These are phyloP conservation scores for Macrotus californicus DNA, from an alignment of 2,113 vertebrate genomes.

Conservation along the genomic window DNA sequence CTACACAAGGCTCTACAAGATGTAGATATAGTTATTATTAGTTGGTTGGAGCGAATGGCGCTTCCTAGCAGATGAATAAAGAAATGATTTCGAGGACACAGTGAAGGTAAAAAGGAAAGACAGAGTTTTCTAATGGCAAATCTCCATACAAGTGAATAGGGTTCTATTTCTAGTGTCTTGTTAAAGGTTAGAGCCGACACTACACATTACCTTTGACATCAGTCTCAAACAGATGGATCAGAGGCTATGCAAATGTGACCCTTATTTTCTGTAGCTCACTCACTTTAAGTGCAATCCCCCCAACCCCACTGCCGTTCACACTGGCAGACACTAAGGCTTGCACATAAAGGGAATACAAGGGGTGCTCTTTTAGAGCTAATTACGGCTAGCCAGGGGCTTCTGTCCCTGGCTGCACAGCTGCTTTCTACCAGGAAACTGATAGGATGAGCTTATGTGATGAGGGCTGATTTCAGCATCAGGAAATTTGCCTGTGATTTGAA, in stretches of 20 bases:
- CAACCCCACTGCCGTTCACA: background rate
- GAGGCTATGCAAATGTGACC: background rate
- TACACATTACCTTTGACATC: background rate
- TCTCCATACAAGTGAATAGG: background rate
- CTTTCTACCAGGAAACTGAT: conserved; percentile 39
- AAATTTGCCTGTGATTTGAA: conserved; percentile 4
- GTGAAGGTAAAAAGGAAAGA: conserved; percentile 7
- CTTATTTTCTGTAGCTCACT: background rate
- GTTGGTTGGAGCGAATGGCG: background rate
- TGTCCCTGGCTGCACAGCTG: background rate
- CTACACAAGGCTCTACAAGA: background rate
- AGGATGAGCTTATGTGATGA: background rate
- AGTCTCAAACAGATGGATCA: background rate
- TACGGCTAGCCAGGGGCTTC: conserved; percentile 1
- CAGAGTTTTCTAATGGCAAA: background rate
- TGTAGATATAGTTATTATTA: conserved; percentile 14
- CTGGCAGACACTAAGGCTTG: background rate
- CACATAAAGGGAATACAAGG: background rate
- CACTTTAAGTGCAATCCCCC: background rate
- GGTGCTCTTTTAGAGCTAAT: background rate
- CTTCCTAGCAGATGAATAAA: background rate
- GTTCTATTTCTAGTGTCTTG: conserved; percentile 28
- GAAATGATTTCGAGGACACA: background rate
- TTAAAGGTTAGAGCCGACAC: background rate
- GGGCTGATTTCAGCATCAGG: conserved; percentile 22